Percentiles rank a stretch among this genome's conserved stretches.
phyloP scores from a whole-genome alignment of 2,888 invertebrate genomes.

The Sesamia inferens region DNA sequence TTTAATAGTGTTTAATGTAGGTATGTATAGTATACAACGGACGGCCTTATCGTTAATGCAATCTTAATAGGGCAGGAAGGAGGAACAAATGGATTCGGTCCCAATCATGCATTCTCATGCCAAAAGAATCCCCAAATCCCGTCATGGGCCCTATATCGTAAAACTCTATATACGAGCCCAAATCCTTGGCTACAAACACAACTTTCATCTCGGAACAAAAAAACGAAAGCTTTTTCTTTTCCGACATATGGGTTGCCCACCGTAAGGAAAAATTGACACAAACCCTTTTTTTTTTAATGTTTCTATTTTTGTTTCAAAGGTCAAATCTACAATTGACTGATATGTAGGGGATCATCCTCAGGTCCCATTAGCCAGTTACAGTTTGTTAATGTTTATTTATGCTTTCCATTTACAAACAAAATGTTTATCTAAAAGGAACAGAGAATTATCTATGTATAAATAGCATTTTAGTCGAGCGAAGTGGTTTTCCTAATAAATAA shows the following conservation, averaged over 20 bases:
- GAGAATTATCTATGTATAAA: slow-evolving; percentile 24
- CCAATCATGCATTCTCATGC: not conserved
- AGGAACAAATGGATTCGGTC: not conserved
- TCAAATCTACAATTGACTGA: not conserved
- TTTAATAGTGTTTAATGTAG: no score
- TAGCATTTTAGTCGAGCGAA: slow-evolving; percentile 8
- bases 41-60: no score
- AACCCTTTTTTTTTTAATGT: not conserved
- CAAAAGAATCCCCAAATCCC: not conserved
- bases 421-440: not conserved
- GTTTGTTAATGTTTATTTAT: not conserved
- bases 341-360: not conserved
- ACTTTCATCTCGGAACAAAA: not conserved
- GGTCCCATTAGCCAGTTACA: not conserved
- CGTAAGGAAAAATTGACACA: not conserved
- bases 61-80: no score
- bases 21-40: no score
- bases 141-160: not conserved
- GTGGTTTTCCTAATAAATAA: slow-evolving; percentile 40
- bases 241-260: not conserved
- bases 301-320: not conserved
- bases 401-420: not conserved
- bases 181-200: not conserved
- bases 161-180: not conserved
- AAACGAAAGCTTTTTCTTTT: not conserved